phyloP scores from a whole-genome alignment of 1,140 invertebrate genomes.

The Euglossa dilemma region DNA sequence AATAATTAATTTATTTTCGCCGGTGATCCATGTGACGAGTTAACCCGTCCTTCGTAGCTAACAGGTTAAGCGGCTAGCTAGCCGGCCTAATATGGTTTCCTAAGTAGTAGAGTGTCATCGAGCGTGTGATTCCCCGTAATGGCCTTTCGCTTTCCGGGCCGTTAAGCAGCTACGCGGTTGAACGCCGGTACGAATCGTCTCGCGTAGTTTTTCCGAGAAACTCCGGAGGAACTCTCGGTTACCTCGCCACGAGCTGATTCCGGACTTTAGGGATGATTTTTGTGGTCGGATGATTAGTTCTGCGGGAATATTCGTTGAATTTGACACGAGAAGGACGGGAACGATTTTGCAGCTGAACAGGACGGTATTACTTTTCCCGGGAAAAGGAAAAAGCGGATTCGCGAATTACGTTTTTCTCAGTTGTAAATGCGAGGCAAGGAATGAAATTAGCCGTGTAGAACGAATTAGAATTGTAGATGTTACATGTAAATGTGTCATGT shows the following conservation, averaged over 20 bases:
- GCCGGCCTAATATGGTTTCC: slow-evolving; percentile 70
- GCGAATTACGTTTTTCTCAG: neutral
- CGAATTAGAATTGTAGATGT: neutral
- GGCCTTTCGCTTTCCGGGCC: slow-evolving; percentile 70
- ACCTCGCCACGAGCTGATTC: neutral
- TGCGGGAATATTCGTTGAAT: neutral
- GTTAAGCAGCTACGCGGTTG: slow-evolving; percentile 58
- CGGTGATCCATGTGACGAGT: neutral
- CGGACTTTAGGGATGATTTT: neutral
- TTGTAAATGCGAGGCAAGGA: neutral
- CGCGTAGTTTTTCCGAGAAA: slow-evolving; percentile 43
- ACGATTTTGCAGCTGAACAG: neutral
- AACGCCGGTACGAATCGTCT: slow-evolving; percentile 17
- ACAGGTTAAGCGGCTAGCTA: slow-evolving; percentile 47
- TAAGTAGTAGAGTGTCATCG: slow-evolving; percentile 72
- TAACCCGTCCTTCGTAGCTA: neutral
- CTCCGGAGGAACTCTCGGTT: neutral
- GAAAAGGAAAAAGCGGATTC: neutral
- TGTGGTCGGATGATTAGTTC: neutral
- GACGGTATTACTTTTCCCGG: neutral
- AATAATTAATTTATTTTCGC: too few species aligned
- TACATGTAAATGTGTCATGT: neutral
- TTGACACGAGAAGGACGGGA: too few species aligned
- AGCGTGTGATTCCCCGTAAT: slow-evolving; percentile 72
- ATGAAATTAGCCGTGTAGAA: neutral